Percentiles rank a stretch among this genome's conserved stretches.
phyloP scores from a whole-genome alignment of 2,888 invertebrate species.

The Eupithecia subfuscata region DNA sequence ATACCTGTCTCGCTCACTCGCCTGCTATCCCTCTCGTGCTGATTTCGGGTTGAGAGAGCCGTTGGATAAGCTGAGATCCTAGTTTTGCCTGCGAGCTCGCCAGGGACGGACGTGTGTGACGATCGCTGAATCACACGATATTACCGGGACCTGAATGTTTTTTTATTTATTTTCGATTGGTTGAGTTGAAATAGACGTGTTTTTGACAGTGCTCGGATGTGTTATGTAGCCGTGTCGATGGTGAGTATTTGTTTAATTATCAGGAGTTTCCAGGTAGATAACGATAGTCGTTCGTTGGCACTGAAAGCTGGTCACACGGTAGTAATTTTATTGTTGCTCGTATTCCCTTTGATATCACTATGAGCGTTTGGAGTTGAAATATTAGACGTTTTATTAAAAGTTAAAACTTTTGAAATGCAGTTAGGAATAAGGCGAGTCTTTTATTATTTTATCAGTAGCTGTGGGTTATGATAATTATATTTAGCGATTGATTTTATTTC shows the following conservation, averaged over 20 bases:
- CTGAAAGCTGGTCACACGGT: constrained; percentile 30
- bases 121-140: constrained; percentile 47
- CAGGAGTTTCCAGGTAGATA: constrained; percentile 66
- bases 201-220: constrained; percentile 61
- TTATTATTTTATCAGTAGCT: neutral
- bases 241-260: constrained; percentile 61
- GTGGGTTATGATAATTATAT: neutral
- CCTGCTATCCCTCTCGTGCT: constrained; percentile 56
- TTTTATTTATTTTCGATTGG: constrained; percentile 41
- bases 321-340: constrained; percentile 42
- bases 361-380: neutral
- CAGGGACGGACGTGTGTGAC: constrained; percentile 56
- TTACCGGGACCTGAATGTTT: constrained; percentile 70
- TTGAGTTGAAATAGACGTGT: constrained; percentile 49
- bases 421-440: neutral
- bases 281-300: constrained; percentile 36
- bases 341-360: constrained; percentile 27
- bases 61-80: constrained; percentile 57
- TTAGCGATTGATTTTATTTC: neutral
- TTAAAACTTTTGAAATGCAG: too few relatives aligned
- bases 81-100: constrained; percentile 73
- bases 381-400: neutral
- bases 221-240: constrained; percentile 61
- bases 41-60: constrained; percentile 64
- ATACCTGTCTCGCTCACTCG: constrained; percentile 58